Percentiles rank a stretch among this genome's conserved stretches.
Conservation (phyloP, 2,888 invertebrate species). For the Noctua janthina region DNA sequence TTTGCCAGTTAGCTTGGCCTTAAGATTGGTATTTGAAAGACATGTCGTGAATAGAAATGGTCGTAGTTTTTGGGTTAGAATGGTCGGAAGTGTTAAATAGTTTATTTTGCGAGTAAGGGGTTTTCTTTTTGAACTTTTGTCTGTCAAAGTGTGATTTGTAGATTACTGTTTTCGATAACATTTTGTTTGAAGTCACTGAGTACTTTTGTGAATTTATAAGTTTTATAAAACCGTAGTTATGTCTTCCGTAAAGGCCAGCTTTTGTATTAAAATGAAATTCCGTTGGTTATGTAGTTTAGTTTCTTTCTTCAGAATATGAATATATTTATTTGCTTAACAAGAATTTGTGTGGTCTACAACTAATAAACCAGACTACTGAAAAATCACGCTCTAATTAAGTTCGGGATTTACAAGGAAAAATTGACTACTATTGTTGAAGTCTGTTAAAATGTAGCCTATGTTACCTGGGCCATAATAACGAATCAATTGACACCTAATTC, state of each 20-base stretch:
- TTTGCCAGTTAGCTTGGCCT: slow-evolving; percentile 71
- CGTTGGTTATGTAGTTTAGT: neutral
- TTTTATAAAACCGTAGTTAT: neutral
- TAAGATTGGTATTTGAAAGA: slow-evolving; percentile 70
- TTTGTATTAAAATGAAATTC: neutral
- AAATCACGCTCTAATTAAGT: no score
- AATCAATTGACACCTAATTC: no score
- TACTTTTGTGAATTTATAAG: neutral
- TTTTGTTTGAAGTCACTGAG: neutral
- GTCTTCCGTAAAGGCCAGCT: neutral
- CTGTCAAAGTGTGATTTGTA: neutral
- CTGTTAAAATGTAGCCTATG: no score
- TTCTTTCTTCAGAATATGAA: neutral
- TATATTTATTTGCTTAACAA: neutral
- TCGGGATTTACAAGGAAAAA: no score
- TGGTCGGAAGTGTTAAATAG: slow-evolving; percentile 42
- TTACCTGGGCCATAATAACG: no score
- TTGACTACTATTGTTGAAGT: no score
- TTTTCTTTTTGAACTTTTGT: neutral
- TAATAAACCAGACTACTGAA: no score
- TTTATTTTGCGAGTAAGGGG: neutral
- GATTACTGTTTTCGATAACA: neutral
- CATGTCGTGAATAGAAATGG: slow-evolving; percentile 76
- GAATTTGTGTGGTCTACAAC: no score
- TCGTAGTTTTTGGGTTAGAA: slow-evolving; percentile 44